Base-by-base conservation (phyloP, 1,140 invertebrate species). In the Zaprionus davidi region DNA sequence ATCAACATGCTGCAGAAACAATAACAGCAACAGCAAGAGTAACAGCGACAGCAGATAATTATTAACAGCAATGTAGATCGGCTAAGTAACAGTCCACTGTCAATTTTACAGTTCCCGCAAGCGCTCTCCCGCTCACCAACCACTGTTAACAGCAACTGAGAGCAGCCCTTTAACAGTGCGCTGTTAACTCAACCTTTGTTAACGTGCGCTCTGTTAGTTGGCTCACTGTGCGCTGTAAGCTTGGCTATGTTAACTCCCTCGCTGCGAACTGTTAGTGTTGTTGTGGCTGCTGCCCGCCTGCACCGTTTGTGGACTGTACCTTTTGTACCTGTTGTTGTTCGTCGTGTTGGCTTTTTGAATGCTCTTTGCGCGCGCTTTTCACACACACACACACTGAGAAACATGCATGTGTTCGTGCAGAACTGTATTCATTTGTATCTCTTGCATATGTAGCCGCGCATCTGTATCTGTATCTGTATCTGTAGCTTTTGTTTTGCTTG, bases 361-460 rank as follows among this genome's bases (percentile, higher is more conserved):
- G 81, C 85, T 81, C 81, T 81, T 84, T 81, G 67, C 84, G 84
- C 84, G 84, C 84, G 85, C 84, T 88, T 88, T 88, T 88, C 69
- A 73, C 62, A 26, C 59, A 68, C 81, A 41, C 66, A 62, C 36
- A 65, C 44, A 55, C 60, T 46, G 15, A 22, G 28, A 46, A 13
- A 34, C 20, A 51, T 13, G 38, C 26, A 38, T 26, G 58, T 79
- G 38, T 67, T 60, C 64, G 56, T 64, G 60, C 64, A 70, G 73
- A 74, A 80, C 80, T 78, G 83, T 87, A 76, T 76, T 66, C 56
- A 67, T 76, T 75, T 81, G 84, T 87, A 78, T 87, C 77, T 81
- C 53, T 67, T 78, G 71, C 79, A 76, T 78, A 72, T 80, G 69
- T 77, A 28, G 5, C 17, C 71, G 28, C 64, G 36, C 60, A 46